phyloP scores from a whole-genome alignment of 2,888 invertebrate genomes.

The Volucella bombylans region DNA sequence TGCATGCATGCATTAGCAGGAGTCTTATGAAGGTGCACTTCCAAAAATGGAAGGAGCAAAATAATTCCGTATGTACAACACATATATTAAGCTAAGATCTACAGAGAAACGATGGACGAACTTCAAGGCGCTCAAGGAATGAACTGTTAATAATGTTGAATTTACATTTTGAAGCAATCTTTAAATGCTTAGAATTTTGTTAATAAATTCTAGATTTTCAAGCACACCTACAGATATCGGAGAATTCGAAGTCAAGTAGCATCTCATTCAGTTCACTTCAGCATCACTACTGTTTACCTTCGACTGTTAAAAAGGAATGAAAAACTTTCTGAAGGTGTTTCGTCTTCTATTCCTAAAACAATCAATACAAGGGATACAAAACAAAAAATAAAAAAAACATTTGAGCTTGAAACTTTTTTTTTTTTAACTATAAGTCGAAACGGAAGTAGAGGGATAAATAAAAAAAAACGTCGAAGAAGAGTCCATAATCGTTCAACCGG shows the following conservation, averaged over 20 bases:
- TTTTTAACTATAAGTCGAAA: conserved; percentile 37
- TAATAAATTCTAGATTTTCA: no score
- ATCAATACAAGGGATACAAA: conserved; percentile 66
- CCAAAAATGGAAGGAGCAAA: no score
- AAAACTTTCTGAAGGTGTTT: conserved; percentile 14
- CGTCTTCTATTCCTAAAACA: conserved; percentile 31
- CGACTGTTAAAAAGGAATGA: not conserved
- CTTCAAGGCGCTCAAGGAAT: no score
- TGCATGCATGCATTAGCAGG: no score
- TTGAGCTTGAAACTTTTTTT: conserved; percentile 32
- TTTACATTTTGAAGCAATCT: no score
- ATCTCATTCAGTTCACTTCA: conserved; percentile 36
- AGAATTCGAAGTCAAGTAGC: not conserved
- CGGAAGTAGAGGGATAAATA: conserved; percentile 45
- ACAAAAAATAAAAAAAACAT: conserved; percentile 47
- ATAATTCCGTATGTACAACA: no score
- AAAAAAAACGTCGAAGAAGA: conserved; percentile 43
- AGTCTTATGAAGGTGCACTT: no score
- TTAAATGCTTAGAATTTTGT: no score
- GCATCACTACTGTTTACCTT: conserved; percentile 28
- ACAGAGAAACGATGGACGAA: no score
- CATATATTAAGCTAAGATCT: no score
- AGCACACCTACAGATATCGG: no score
- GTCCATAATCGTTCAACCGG: conserved; percentile 64
- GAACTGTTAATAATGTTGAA: no score